phyloP scores from a whole-genome alignment of 2,113 vertebrate species.

The Ceyx cyanopectus region DNA sequence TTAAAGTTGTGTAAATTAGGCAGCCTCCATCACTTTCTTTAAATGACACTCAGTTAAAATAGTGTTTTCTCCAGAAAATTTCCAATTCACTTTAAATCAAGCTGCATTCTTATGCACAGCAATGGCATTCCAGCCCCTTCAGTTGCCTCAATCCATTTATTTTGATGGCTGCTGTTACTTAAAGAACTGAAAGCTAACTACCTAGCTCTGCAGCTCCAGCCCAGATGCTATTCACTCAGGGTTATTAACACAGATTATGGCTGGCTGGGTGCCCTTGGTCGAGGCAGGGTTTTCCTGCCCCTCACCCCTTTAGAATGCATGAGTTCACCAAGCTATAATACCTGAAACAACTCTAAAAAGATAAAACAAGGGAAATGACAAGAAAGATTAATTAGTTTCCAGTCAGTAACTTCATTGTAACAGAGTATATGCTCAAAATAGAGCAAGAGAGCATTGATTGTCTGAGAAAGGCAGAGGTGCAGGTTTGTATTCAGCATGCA shows the following conservation, averaged over 20 bases:
- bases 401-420: background rate
- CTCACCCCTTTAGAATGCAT: rapidly evolving
- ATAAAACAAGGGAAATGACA: background rate
- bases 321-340: background rate
- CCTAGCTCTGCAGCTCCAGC: background rate
- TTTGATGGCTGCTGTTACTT: background rate
- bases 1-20: background rate
- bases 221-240: background rate
- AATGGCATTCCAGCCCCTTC: background rate
- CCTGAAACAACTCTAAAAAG: background rate
- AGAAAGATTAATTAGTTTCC: background rate
- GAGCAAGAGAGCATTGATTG: background rate
- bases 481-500: background rate
- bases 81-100: background rate
- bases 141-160: background rate
- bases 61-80: background rate
- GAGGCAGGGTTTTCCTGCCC: background rate
- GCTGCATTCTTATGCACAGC: background rate
- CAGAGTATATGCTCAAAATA: background rate
- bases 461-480: background rate
- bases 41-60: background rate
- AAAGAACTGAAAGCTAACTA: background rate
- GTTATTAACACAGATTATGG: background rate
- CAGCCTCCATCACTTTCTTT: background rate
- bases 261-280: background rate